phyloP scores from a whole-genome alignment of 1,140 invertebrate species.

The Cydia fagiglandana region DNA sequence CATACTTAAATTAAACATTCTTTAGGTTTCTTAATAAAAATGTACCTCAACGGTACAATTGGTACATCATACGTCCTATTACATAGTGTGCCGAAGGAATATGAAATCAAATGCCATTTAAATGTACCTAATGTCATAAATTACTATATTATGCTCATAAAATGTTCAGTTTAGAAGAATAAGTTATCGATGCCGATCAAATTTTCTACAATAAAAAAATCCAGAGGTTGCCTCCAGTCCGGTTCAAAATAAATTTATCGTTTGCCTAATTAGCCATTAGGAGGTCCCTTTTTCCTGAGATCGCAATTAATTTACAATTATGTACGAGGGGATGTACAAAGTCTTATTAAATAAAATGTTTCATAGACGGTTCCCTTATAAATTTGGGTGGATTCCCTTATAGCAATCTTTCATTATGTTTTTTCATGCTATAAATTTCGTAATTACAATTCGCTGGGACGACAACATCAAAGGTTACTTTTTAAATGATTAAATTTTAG shows the following conservation, averaged over 20 bases:
- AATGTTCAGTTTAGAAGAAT: background rate
- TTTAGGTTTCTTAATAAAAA: no score
- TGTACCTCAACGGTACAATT: no score
- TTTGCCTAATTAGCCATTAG: conserved; percentile 65
- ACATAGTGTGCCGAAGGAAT: no score
- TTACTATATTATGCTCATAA: no score
- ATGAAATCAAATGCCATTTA: no score
- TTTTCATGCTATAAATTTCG: conserved; percentile 12
- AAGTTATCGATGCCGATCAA: background rate
- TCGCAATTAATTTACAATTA: conserved; percentile 74
- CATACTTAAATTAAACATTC: no score
- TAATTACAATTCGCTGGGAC: conserved; percentile 17
- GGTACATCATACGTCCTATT: no score
- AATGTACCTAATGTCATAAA: no score
- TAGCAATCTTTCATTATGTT: conserved; percentile 59
- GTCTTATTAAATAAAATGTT: conserved; percentile 71
- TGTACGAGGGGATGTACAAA: conserved; percentile 63
- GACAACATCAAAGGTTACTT: conserved; percentile 14
- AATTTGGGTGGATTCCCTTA: conserved; percentile 57
- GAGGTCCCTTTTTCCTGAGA: conserved; percentile 61
- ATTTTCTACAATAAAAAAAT: background rate
- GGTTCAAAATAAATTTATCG: conserved; percentile 52
- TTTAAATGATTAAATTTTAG: conserved; percentile 12
- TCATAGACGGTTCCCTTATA: conserved; percentile 47
- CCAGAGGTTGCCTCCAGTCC: background rate